Percentiles rank a stretch among this genome's conserved stretches.
Conservation (phyloP, 2,797 vertebrate genomes). For the Silurus lanzhouensis region DNA sequence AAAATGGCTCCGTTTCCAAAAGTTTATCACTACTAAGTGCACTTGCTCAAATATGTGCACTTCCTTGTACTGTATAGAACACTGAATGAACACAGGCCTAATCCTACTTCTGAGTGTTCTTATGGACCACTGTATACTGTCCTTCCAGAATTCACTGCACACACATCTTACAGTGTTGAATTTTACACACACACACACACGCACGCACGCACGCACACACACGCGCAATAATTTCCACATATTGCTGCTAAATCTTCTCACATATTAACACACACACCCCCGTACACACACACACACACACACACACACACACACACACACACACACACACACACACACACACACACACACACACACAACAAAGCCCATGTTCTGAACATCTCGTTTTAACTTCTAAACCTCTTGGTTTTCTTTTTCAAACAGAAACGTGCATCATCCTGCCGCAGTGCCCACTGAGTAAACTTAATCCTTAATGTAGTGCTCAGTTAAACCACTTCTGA, state of each 20-base stretch:
- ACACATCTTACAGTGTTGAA: too few relatives aligned
- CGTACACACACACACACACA: neutral
- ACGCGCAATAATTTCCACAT: neutral
- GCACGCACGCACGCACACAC: neutral
- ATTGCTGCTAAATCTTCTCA: neutral
- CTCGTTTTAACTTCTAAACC: neutral
- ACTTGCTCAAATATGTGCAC: neutral
- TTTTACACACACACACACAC: neutral
- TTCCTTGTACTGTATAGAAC: too few relatives aligned
- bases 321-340: neutral
- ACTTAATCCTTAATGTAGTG: neutral
- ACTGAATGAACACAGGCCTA: too few relatives aligned
- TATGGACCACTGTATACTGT: too few relatives aligned
- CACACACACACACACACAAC: neutral
- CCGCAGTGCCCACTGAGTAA: neutral
- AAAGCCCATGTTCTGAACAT: neutral
- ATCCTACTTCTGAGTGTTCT: too few relatives aligned
- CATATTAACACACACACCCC: too few relatives aligned
- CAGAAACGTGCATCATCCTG: neutral
- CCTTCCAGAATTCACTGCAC: too few relatives aligned
- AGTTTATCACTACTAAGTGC: neutral
- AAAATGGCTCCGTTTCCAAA: neutral
- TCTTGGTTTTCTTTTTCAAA: neutral
- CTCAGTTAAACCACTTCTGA: neutral
- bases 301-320: neutral